Evolutionary conservation across 2,797 vertebrate genomes (phyloP).

Genomic region (Dromococcyx pavoninus): DNA sequence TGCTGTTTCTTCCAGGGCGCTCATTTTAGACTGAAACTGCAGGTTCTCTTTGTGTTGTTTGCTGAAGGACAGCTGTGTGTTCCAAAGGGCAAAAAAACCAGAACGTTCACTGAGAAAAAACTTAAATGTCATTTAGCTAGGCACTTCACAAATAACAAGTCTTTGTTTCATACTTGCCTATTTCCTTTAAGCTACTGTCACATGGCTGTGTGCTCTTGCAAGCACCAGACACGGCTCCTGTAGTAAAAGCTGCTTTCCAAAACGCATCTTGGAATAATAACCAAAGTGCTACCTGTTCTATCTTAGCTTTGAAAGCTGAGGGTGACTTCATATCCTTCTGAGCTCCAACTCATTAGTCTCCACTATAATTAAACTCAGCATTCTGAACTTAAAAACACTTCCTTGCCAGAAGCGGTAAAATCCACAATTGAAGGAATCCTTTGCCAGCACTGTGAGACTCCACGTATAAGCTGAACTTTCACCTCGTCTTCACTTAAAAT

Average conservation of each 20-base stretch:
- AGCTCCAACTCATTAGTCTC: not conserved
- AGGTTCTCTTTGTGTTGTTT: constrained; percentile 70
- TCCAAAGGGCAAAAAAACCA: constrained; percentile 48
- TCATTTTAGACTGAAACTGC: constrained; percentile 61
- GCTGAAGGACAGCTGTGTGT: constrained; percentile 59
- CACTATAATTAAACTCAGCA: not conserved
- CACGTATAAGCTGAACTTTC: not conserved
- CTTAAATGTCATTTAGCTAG: not conserved
- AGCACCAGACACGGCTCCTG: not conserved
- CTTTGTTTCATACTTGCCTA: not conserved
- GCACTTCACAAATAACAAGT: not conserved
- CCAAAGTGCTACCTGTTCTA: not conserved
- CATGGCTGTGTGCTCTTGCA: not conserved
- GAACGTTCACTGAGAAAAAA: not conserved
- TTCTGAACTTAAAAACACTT: not conserved
- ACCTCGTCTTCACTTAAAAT: not conserved
- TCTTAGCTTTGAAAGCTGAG: not conserved
- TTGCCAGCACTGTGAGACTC: not conserved
- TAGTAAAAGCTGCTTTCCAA: not conserved
- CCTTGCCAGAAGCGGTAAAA: not conserved
- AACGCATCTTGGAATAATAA: not conserved
- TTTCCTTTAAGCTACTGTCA: not conserved
- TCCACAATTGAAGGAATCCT: not conserved
- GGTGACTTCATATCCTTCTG: not conserved
- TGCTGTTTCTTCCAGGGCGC: constrained; percentile 61